Base-by-base conservation (phyloP, 2,888 invertebrate species). In the Diadegma fenestrale region DNA sequence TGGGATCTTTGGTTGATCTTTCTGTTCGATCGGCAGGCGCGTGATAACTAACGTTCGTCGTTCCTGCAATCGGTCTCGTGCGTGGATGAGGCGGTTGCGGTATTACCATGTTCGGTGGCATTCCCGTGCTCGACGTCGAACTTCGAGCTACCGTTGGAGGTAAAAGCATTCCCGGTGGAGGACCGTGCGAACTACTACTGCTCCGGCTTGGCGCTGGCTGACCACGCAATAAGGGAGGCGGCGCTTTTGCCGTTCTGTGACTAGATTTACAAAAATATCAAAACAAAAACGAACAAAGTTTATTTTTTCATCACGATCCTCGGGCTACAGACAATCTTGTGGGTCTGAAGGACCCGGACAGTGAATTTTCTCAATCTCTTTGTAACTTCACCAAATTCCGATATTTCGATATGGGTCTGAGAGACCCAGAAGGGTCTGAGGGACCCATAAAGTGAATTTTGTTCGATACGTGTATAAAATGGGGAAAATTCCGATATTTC, bases 151-250 rank as follows among this genome's bases (percentile, higher is more conserved):
- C 91, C 45, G 95, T 94, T 6, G 95, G 95, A 43, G 95, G 95
- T 90, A 95, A 93, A 88, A 95, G 92, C 85, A 95, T 89, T 86
- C 94, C 94, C 61, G 94, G 94, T 64, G 96, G 95, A 71, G 93
- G 93, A 22, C 90, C 91, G 69, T 88, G 88, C 19, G 83, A 83
- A 78, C 94, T 94, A 89, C 94, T 93, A 88, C 91, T 94, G 85
- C 91, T 93, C 83, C 94, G 91, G 84, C 93, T 93, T 6, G 94
- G 94, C 12, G 94, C 92, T 19, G 93, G 93, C 51, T 94, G 94
- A 71, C 94, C 93, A 82, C 93, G 91, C 58, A 94, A 90, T 73
- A 94, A 90, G 6, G 94, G 93, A 75, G 93, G 94, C 30, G 94
- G 94, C 19, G 94, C 93, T 87, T 94, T 94, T 19, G 90, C 91